These are phyloP conservation scores for Tetramorium bicarinatum DNA, from an alignment of 2,888 invertebrate species.

Conservation along the genomic window DNA sequence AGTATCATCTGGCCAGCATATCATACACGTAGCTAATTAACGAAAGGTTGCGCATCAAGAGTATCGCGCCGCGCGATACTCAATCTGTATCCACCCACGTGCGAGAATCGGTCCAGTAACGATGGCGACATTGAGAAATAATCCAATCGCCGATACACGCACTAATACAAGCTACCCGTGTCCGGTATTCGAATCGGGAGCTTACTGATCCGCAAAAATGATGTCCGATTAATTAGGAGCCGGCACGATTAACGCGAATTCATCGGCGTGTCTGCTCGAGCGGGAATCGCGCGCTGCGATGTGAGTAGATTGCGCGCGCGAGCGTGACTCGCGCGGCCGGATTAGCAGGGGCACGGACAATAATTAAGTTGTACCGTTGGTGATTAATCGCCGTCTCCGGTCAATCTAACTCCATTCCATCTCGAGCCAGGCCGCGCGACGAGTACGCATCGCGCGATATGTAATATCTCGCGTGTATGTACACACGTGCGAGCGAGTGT, in stretches of 20 bases:
- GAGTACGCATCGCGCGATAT: conserved; percentile 44
- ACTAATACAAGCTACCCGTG: neutral
- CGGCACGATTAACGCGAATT: conserved; percentile 32
- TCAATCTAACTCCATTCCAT: conserved; percentile 63
- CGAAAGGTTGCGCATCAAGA: conserved; percentile 63
- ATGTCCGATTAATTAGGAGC: conserved; percentile 57
- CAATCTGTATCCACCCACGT: conserved; percentile 62
- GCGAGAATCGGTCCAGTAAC: conserved; percentile 16
- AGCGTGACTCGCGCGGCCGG: conserved; percentile 53
- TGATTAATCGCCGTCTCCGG: conserved; percentile 77
- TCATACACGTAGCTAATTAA: conserved; percentile 63
- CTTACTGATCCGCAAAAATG: conserved; percentile 43
- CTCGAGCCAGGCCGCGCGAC: conserved; percentile 49
- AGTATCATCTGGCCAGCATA: neutral
- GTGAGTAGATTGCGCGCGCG: conserved; percentile 12
- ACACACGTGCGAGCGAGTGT: conserved; percentile 16
- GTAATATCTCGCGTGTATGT: conserved; percentile 14
- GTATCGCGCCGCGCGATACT: conserved; percentile 41
- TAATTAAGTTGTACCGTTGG: conserved; percentile 79
- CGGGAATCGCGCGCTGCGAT: conserved; percentile 13
- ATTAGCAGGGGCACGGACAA: conserved; percentile 63
- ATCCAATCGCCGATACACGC: conserved; percentile 33
- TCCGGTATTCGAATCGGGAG: neutral
- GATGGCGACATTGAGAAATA: conserved; percentile 48
- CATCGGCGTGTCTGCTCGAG: conserved; percentile 22